Evolutionary conservation across 2,888 invertebrate genomes (phyloP), one percentile per base, ranked within the genome.

Genomic region (Carabus problematicus): DNA sequence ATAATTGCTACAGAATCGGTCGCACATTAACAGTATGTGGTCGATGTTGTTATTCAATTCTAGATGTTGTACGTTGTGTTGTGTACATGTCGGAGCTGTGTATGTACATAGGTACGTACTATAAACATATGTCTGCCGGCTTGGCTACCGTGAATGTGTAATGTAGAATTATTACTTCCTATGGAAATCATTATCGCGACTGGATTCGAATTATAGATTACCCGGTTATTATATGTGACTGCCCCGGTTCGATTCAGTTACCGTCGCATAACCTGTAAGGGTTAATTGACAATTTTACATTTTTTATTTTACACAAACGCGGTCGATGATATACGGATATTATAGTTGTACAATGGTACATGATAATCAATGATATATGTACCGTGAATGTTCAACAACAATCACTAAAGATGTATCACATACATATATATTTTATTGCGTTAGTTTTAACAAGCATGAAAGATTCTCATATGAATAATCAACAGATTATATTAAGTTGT

Each of bases 161-260:
- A 52, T 49, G 39, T 62, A 62, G 49, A 66, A 52, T 59, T 66
- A 66, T 66, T 43, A 66, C 66, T 66, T 66, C 66, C 66, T 58
- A 56, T 59, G 58, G 52, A 66, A 49, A 66, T 58, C 66, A 66
- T 66, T 66, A 66, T 11, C 18, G 42, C 52, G 12, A 39, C 56
- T 12, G 45, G 19, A 18, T 49, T 58, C 14, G 66, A 66, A 66
- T 66, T 66, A 66, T 66, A 66, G 66, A 66, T 66, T 66, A 66
- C 58, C 66, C 52, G 58, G 66, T 66, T 52, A 66, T 49, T 66
- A 49, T 66, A 49, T 43, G 60, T 43, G 60, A 42, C 43, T 19
- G 29, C 40, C 41, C 41, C 6, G 19, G 16, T 16, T 45, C n/a
- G n/a, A 14, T 45, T 11, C 45, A 3, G 45, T 19, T 54, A 18